These are phyloP conservation scores for Tetramorium simillimum DNA, from an alignment of 1,140 invertebrate genomes.

Conservation along the genomic window DNA sequence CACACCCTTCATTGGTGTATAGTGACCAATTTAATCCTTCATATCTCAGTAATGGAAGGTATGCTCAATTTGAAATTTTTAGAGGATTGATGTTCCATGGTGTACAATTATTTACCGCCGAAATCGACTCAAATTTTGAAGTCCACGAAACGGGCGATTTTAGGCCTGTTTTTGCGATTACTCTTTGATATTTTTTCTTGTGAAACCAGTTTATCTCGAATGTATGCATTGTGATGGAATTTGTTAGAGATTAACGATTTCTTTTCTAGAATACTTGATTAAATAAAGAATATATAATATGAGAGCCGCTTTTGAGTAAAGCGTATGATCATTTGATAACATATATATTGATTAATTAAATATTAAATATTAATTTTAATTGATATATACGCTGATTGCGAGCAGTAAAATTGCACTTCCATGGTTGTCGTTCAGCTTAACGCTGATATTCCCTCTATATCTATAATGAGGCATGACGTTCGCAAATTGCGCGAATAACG, in stretches of 20 bases:
- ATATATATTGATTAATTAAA: background rate
- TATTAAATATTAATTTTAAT: background rate
- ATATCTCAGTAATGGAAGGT: no score
- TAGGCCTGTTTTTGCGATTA: no score
- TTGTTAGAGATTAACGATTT: background rate
- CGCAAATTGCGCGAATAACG: slow-evolving; percentile 16
- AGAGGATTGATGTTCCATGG: no score
- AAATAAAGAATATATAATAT: no score
- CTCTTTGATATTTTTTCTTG: background rate
- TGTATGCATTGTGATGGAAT: background rate
- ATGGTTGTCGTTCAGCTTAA: background rate
- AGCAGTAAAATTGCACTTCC: background rate
- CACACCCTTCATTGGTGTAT: no score
- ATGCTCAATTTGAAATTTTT: no score
- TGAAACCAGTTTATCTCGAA: background rate
- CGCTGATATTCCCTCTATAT: background rate
- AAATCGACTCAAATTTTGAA: no score
- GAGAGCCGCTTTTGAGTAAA: no score
- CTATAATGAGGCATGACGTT: background rate
- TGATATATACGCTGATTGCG: background rate
- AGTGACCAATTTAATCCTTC: no score
- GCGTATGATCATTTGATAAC: no score
- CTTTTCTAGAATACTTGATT: background rate
- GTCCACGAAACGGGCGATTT: no score
- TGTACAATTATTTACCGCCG: no score